Conservation (phyloP, 2,113 vertebrate genomes). For the Dendropsophus ebraccatus region DNA sequence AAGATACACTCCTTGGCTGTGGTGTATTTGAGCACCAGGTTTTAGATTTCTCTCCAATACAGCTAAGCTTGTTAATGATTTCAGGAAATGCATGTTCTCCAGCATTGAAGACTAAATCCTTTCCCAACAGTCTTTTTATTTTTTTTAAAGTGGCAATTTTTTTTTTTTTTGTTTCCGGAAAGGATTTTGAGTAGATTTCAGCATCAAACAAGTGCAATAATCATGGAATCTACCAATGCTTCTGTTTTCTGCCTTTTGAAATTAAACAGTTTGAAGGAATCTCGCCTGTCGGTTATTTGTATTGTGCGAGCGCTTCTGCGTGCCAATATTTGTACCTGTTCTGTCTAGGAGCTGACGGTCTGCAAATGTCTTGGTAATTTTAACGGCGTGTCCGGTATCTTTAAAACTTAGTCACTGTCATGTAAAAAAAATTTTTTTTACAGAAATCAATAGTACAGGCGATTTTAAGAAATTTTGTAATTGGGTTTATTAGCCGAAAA, state of each 20-base stretch:
- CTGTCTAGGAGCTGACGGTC: too few species aligned
- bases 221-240: conserved; percentile 45
- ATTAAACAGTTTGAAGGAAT: conserved; percentile 47
- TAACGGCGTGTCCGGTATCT: too few species aligned
- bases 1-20: conserved; percentile 40
- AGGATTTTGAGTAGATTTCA: conserved; percentile 46
- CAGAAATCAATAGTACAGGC: too few species aligned
- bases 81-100: conserved; percentile 46
- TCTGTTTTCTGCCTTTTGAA: conserved; percentile 47
- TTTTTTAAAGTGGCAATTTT: conserved; percentile 29
- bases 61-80: conserved; percentile 45
- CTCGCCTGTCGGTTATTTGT: neutral
- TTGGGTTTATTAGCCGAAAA: too few species aligned
- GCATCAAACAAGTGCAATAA: conserved; percentile 40
- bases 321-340: neutral
- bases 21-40: conserved; percentile 33
- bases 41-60: conserved; percentile 29
- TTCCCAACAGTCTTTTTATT: conserved; percentile 28
- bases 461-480: too few species aligned
- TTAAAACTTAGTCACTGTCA: too few species aligned
- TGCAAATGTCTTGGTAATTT: too few species aligned
- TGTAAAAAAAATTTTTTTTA: too few species aligned
- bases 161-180: neutral
- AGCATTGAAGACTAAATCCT: conserved; percentile 19
- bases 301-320: neutral